These are phyloP conservation scores for Peromyscus aztecus DNA, from an alignment of 2,797 vertebrate genomes.

Conservation along the genomic window DNA sequence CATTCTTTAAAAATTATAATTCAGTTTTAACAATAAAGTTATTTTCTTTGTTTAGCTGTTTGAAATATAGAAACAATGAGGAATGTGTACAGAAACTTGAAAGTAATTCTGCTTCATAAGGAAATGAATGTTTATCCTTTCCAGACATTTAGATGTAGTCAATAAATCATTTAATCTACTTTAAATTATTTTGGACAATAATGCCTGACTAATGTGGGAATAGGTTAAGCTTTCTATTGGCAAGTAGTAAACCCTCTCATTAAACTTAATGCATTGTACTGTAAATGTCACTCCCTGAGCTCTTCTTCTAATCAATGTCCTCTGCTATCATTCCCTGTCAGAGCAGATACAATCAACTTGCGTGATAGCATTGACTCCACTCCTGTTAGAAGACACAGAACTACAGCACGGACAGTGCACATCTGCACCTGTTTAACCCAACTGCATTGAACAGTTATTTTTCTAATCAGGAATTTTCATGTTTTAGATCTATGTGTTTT, in stretches of 20 bases:
- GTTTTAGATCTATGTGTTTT: background rate
- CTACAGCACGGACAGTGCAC: conserved; percentile 2
- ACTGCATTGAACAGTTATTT: background rate
- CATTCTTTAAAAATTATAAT: background rate
- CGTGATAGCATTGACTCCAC: conserved; percentile 67
- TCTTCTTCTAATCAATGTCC: conserved; percentile 80
- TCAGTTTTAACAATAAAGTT: background rate
- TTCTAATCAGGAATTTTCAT: background rate
- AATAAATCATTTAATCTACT: conserved; percentile 82
- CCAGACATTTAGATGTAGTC: conserved; percentile 61
- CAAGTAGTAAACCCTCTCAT: conserved; percentile 75
- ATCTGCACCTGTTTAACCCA: conserved; percentile 23
- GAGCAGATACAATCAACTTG: conserved; percentile 75
- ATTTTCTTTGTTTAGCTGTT: background rate
- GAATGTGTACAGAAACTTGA: background rate
- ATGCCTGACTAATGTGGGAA: conserved; percentile 61
- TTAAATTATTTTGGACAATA: conserved; percentile 83
- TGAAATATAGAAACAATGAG: conserved; percentile 8
- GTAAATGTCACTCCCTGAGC: conserved; percentile 80
- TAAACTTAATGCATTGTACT: conserved; percentile 79
- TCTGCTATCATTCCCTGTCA: conserved; percentile 68
- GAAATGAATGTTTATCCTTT: conserved; percentile 66
- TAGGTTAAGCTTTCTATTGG: conserved; percentile 80
- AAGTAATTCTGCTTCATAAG: conserved; percentile 6
- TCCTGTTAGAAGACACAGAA: conserved; percentile 66